Percentiles rank a stretch among this genome's conserved stretches.
phyloP scores from a whole-genome alignment of 2,113 vertebrate species.

The Gallinago media region DNA sequence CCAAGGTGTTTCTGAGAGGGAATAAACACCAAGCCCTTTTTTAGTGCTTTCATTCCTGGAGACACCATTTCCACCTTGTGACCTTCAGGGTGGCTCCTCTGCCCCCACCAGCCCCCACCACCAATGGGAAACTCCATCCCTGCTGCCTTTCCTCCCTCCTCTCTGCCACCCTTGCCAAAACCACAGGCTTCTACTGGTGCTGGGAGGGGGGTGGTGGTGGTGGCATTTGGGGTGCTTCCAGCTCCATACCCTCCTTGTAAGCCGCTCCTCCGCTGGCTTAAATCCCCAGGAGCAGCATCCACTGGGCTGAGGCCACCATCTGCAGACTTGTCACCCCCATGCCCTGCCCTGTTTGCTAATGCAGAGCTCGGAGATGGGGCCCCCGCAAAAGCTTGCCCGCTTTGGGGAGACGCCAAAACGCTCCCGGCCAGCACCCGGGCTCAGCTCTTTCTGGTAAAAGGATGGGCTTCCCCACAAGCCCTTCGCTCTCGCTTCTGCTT shows the following conservation, averaged over 20 bases:
- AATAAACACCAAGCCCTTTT: not conserved
- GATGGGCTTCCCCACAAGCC: not conserved
- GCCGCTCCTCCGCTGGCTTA: not conserved
- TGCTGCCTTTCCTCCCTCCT: not conserved
- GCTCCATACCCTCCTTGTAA: not conserved
- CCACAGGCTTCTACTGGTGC: not conserved
- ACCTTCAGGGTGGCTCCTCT: not conserved
- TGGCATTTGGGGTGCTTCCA: accelerated
- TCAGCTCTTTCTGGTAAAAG: not conserved
- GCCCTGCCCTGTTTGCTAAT: not conserved
- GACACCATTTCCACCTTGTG: not conserved
- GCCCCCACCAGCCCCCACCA: no score
- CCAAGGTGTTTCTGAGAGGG: not conserved
- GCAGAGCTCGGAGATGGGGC: not conserved
- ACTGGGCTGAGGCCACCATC: not conserved
- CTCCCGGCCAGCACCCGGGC: accelerated
- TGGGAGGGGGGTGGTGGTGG: not conserved
- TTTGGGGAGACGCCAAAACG: not conserved
- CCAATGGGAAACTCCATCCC: not conserved
- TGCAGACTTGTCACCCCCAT: not conserved
- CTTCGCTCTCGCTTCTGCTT: not conserved
- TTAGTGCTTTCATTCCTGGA: not conserved
- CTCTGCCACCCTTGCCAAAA: not conserved
- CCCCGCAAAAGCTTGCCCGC: not conserved
- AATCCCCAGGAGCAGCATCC: not conserved